Percentiles rank a stretch among this genome's conserved stretches.
Conservation (phyloP, 2,113 vertebrate genomes). For the Hippocampus zosterae region DNA sequence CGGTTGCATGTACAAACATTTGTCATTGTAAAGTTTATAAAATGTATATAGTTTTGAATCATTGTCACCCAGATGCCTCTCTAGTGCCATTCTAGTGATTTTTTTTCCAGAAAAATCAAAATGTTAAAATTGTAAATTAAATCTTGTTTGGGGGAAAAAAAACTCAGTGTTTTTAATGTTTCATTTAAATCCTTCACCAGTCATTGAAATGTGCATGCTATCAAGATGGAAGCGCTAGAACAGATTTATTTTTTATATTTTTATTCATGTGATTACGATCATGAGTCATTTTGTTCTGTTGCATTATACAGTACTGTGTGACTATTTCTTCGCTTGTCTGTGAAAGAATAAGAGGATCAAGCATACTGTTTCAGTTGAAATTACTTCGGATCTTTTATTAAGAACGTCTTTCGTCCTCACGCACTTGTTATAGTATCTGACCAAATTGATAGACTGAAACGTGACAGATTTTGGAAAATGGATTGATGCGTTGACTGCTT, state of each 20-base stretch:
- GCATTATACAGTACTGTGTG: neutral
- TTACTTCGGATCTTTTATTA: neutral
- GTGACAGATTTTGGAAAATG: neutral
- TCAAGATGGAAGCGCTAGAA: neutral
- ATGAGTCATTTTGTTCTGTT: neutral
- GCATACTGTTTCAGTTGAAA: too few relatives aligned
- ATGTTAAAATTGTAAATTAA: neutral
- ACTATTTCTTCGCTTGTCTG: neutral
- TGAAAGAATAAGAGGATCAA: neutral
- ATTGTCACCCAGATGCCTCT: constrained; percentile 55
- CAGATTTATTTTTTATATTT: neutral
- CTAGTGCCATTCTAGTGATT: constrained; percentile 16
- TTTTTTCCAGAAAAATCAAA: constrained; percentile 15
- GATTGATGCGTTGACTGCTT: neutral
- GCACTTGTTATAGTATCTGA: neutral
- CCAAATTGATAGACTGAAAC: neutral
- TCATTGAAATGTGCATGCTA: constrained; percentile 40
- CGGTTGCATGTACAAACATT: constrained; percentile 13
- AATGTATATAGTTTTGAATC: constrained; percentile 27
- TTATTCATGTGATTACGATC: neutral
- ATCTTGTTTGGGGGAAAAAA: neutral
- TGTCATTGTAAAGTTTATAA: constrained; percentile 25
- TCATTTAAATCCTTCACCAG: constrained; percentile 43
- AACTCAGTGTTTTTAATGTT: neutral
- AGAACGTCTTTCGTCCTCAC: neutral